Percentiles rank a stretch among this genome's conserved stretches.
Conservation (phyloP, 2,888 invertebrate species). For the Gortyna flavago region DNA sequence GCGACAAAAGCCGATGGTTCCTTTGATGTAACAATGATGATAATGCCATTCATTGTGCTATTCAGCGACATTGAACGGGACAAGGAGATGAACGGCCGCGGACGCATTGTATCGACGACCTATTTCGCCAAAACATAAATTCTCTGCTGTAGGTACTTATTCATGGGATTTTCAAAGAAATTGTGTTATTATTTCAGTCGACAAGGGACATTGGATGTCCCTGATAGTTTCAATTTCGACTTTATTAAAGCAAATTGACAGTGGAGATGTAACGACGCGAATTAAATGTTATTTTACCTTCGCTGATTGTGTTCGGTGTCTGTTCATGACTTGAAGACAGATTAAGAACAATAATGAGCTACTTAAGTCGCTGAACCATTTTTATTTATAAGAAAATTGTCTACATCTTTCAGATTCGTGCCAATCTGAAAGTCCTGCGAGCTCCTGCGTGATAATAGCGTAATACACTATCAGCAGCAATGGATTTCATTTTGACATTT, state of each 20-base stretch:
- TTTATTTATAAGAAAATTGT: not conserved
- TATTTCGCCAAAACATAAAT: slow-evolving; percentile 36
- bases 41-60: slow-evolving; percentile 53
- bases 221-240: slow-evolving; percentile 20
- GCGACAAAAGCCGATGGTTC: slow-evolving; percentile 51
- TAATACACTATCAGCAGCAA: too few species aligned
- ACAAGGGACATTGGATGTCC: not conserved
- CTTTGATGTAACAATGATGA: slow-evolving; percentile 50
- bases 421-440: not conserved
- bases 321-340: slow-evolving; percentile 1
- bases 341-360: not conserved
- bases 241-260: slow-evolving; percentile 41
- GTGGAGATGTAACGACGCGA: not conserved
- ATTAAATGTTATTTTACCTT: slow-evolving; percentile 2
- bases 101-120: slow-evolving; percentile 45
- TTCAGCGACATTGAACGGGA: slow-evolving; percentile 41
- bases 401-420: not conserved
- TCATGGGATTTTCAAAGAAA: slow-evolving; percentile 31
- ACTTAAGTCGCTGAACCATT: too few species aligned
- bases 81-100: slow-evolving; percentile 18
- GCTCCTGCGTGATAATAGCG: not conserved
- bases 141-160: slow-evolving; percentile 11
- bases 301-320: slow-evolving; percentile 13
- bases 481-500: too few species aligned
- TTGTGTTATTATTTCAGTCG: slow-evolving; percentile 7